Evolutionary conservation across 2,113 vertebrate genomes (phyloP).

Genomic region (Ardeotis arabs): DNA sequence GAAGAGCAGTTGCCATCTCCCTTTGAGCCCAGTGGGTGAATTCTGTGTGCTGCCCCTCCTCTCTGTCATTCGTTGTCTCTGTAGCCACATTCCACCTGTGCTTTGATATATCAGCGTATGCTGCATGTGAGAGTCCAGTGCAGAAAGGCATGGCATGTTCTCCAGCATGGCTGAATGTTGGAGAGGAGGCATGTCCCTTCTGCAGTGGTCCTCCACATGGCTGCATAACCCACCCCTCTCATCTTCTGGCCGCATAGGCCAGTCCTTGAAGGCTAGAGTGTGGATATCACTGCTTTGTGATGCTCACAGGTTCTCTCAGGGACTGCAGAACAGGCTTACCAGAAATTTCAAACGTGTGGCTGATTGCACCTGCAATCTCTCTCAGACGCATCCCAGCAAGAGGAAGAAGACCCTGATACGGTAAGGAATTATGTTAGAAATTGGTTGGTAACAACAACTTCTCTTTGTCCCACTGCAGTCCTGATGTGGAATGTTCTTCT

Average conservation of each 20-base stretch:
- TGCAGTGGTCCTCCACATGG: neutral
- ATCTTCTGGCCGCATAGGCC: neutral
- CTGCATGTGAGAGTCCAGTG: neutral
- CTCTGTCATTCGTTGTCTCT: neutral
- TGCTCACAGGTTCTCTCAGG: neutral
- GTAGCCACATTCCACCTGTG: neutral
- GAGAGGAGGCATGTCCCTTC: neutral
- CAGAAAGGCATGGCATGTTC: neutral
- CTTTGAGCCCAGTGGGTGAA: neutral
- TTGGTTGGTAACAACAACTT: neutral
- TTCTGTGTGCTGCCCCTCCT: neutral
- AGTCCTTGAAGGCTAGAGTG: neutral
- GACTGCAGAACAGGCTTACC: slow-evolving; percentile 62
- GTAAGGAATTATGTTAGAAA: neutral
- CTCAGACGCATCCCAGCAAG: slow-evolving; percentile 77
- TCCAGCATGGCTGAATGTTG: neutral
- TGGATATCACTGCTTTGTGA: neutral
- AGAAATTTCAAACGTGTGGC: slow-evolving; percentile 79
- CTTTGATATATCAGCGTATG: neutral
- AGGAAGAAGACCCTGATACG: slow-evolving; percentile 80
- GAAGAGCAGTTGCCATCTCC: neutral
- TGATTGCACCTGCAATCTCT: slow-evolving; percentile 28
- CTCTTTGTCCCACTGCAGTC: neutral
- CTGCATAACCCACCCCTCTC: neutral
- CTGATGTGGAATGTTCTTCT: neutral